Percentiles rank a stretch among this genome's conserved stretches.
Conservation (phyloP, 2,888 invertebrate species). For the Notodonta dromedarius region DNA sequence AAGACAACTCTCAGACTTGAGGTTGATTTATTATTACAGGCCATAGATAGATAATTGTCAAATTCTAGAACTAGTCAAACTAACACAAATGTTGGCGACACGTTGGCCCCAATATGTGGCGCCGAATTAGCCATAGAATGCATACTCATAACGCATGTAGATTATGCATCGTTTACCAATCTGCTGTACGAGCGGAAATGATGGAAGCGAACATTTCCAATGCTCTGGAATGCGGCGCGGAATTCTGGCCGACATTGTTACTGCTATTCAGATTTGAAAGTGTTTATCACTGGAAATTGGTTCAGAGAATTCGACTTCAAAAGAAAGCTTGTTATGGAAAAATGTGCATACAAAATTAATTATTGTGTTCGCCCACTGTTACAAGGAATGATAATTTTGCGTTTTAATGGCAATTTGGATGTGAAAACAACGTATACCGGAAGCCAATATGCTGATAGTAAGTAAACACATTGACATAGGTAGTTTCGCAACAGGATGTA, state of each 20-base stretch:
- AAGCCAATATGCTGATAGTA: too few species aligned
- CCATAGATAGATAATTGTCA: too few species aligned
- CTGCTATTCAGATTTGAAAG: slow-evolving; percentile 17
- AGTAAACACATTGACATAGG: neutral
- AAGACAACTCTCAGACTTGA: too few species aligned
- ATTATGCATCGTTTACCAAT: slow-evolving; percentile 27
- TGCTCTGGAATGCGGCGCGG: slow-evolving; percentile 30
- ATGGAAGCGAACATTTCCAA: slow-evolving; percentile 30
- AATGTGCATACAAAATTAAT: neutral
- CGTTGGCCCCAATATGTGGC: slow-evolving; percentile 29
- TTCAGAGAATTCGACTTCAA: slow-evolving; percentile 7
- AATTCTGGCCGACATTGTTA: slow-evolving; percentile 26
- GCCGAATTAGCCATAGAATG: slow-evolving; percentile 6
- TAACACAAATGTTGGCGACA: slow-evolving; percentile 8
- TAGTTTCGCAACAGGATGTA: too few species aligned
- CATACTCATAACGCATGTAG: slow-evolving; percentile 22
- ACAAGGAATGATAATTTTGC: neutral
- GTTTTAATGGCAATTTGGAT: neutral
- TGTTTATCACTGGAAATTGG: slow-evolving; percentile 11
- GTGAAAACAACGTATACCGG: neutral
- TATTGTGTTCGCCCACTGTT: neutral
- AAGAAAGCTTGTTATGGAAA: slow-evolving; percentile 5
- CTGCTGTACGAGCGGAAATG: slow-evolving; percentile 27
- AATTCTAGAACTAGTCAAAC: neutral
- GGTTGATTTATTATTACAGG: too few species aligned